These are phyloP conservation scores for Eretmochelys imbricata DNA, from an alignment of 2,113 vertebrate genomes.

Conservation along the genomic window DNA sequence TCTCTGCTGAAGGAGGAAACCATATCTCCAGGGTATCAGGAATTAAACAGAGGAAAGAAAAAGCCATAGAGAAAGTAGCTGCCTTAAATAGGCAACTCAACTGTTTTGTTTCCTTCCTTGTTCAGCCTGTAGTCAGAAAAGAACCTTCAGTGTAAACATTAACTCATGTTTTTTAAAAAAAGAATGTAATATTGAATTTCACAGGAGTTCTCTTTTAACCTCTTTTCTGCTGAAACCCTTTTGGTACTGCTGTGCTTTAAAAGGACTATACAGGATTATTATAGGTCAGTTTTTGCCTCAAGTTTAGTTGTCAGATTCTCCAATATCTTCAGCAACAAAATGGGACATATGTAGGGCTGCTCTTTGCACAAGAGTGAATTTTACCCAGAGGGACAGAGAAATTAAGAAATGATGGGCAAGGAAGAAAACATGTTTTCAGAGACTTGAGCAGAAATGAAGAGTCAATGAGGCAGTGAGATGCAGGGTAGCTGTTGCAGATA, in stretches of 20 bases:
- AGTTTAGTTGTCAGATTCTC: not conserved
- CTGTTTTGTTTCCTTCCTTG: constrained; percentile 46
- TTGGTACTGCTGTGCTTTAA: not conserved
- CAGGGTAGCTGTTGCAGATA: not conserved
- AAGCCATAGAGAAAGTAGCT: constrained; percentile 52
- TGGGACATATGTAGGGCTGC: not conserved
- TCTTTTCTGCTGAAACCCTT: not conserved
- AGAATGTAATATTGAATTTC: not conserved
- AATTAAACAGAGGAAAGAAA: constrained; percentile 65
- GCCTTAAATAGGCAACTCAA: constrained; percentile 21
- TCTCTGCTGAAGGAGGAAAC: constrained; percentile 60
- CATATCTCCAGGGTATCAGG: constrained; percentile 38
- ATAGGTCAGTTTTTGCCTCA: not conserved
- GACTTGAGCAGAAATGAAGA: not conserved
- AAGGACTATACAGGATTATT: not conserved
- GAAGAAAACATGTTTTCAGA: not conserved
- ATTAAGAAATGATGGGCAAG: not conserved
- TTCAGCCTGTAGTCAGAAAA: constrained; percentile 21
- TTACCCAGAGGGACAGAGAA: not conserved
- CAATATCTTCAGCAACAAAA: not conserved
- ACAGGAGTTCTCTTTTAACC: not conserved
- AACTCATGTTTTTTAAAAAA: not conserved
- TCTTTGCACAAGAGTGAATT: not conserved
- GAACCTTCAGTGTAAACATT: constrained; percentile 14
- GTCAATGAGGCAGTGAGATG: not conserved